A percentile compares a stretch with the other conserved stretches of the same genome.
phyloP scores from a whole-genome alignment of 1,140 invertebrate genomes.

The Rhyacophila brunnea region DNA sequence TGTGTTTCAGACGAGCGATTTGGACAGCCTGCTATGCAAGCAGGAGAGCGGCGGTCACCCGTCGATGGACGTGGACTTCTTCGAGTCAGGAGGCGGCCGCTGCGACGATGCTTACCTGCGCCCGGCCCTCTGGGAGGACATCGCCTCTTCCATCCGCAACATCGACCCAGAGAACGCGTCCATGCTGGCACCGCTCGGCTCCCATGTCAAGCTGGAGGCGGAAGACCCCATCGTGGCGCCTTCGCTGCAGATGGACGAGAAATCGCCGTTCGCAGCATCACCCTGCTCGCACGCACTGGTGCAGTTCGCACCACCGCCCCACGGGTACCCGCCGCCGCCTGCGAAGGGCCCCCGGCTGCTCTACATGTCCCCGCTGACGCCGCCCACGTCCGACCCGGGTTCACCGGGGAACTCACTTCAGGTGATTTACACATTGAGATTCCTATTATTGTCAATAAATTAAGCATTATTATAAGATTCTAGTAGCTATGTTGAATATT shows the following conservation, averaged over 20 bases:
- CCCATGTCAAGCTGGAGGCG: constrained; percentile 70
- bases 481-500: no score
- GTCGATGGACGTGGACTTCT: constrained; percentile 26
- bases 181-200: constrained; percentile 66
- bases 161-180: constrained; percentile 86
- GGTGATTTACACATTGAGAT: constrained; percentile 37
- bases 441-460: no score
- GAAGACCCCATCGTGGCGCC: constrained; percentile 50
- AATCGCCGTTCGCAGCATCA: constrained; percentile 3
- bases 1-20: constrained; percentile 50
- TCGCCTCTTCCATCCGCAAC: constrained; percentile 83
- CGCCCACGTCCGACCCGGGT: constrained; percentile 79
- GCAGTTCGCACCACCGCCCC: constrained; percentile 46
- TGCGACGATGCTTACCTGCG: constrained; percentile 81
- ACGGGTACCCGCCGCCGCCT: constrained; percentile 46
- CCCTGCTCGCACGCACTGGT: constrained; percentile 1
- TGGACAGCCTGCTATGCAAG: constrained; percentile 54
- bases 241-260: constrained; percentile 43
- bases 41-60: constrained; percentile 24
- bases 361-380: constrained; percentile 77
- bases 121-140: constrained; percentile 84
- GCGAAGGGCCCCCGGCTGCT: constrained; percentile 54
- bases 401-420: constrained; percentile 63
- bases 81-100: constrained; percentile 37
- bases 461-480: no score